phyloP scores from a whole-genome alignment of 2,888 invertebrate genomes.

The Sarcophaga rosellei region DNA sequence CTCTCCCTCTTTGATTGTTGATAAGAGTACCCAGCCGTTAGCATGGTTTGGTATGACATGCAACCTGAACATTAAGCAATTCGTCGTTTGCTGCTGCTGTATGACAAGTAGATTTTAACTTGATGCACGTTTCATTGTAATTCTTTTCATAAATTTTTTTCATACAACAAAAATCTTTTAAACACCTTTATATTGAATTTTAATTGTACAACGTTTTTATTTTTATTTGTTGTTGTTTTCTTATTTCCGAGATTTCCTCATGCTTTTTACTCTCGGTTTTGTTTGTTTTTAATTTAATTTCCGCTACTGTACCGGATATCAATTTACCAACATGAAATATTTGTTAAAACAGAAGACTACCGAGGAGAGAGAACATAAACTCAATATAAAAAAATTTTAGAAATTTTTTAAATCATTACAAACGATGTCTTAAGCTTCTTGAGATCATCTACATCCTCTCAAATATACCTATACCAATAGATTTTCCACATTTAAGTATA shows the following conservation, averaged over 20 bases:
- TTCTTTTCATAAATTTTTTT: constrained; percentile 9
- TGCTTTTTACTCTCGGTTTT: not conserved
- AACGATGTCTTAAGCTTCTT: too few species aligned
- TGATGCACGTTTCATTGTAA: constrained; percentile 8
- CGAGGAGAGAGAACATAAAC: too few species aligned
- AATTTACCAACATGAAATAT: constrained; percentile 20
- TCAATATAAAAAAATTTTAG: too few species aligned
- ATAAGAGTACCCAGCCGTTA: not conserved
- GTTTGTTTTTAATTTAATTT: constrained; percentile 42
- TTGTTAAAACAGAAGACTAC: too few species aligned
- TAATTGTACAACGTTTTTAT: constrained; percentile 22
- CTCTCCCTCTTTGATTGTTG: constrained; percentile 14
- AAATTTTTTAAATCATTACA: too few species aligned
- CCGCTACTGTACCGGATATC: constrained; percentile 2
- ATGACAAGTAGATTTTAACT: constrained; percentile 39
- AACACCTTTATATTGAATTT: constrained; percentile 1
- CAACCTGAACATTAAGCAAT: constrained; percentile 62
- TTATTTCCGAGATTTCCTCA: constrained; percentile 2
- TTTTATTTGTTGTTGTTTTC: not conserved
- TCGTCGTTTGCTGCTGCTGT: not conserved
- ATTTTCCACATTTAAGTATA: too few species aligned
- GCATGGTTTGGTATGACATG: constrained; percentile 35
- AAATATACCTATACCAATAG: too few species aligned
- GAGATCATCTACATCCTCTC: too few species aligned
- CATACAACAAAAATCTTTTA: too few species aligned